A percentile compares a stretch with the other conserved stretches of the same genome.
phyloP scores from a whole-genome alignment of 2,113 vertebrate genomes.

The Ceyx margarethae region DNA sequence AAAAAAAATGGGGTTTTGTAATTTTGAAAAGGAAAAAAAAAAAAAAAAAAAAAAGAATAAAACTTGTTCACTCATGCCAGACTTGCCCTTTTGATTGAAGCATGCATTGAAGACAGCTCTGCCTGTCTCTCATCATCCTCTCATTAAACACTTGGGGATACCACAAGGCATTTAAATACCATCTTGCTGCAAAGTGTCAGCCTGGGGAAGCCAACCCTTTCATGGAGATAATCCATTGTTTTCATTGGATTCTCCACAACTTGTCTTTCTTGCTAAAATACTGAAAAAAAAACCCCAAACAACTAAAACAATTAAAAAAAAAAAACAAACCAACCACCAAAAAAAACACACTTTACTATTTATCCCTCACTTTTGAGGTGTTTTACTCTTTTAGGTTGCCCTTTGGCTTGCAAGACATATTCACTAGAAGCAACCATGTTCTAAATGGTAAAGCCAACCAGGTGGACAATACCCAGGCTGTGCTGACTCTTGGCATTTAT shows the following conservation, averaged over 20 bases:
- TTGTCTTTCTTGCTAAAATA: background rate
- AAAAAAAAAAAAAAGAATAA: conserved; percentile 13
- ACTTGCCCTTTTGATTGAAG: background rate
- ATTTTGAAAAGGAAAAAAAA: too few relatives aligned
- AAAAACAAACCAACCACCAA: too few relatives aligned
- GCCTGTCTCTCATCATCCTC: background rate
- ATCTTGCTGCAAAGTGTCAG: background rate
- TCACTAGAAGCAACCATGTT: too few relatives aligned
- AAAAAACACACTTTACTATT: background rate
- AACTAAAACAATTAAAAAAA: too few relatives aligned
- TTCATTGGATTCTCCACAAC: background rate
- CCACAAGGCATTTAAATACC: background rate
- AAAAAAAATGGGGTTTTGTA: too few relatives aligned
- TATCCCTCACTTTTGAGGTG: background rate
- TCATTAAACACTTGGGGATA: background rate
- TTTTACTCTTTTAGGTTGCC: background rate
- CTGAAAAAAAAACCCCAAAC: background rate
- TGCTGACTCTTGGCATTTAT: background rate
- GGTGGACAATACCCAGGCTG: background rate
- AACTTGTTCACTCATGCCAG: background rate
- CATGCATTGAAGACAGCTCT: background rate
- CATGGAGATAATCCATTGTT: background rate
- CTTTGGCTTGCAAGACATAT: background rate
- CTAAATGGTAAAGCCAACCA: background rate
- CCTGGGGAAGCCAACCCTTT: background rate